Evolutionary conservation across 2,888 invertebrate genomes (phyloP).

Genomic region (Salpingus planirostris): DNA sequence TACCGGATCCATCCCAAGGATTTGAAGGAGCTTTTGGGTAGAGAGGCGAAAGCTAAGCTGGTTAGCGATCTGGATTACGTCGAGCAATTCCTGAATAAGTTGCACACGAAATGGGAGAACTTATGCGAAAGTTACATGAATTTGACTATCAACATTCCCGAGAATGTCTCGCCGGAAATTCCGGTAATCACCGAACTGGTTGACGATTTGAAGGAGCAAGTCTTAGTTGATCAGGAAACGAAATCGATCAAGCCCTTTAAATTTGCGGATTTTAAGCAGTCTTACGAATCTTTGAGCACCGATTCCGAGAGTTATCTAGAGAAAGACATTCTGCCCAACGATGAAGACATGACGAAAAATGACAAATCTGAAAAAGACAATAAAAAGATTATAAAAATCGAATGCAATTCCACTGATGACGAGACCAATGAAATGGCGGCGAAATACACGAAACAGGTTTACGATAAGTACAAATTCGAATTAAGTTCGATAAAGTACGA

Average conservation of each 20-base stretch:
- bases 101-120: conserved; percentile 39
- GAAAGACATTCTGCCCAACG: conserved; percentile 35
- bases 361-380: conserved; percentile 24
- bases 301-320: conserved; percentile 40
- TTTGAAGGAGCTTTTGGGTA: conserved; percentile 50
- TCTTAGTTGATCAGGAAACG: too few species aligned
- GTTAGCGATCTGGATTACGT: conserved; percentile 36
- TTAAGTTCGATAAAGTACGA: conserved; percentile 35
- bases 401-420: conserved; percentile 32
- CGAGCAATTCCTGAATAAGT: conserved; percentile 35
- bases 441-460: conserved; percentile 25
- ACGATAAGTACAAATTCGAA: conserved; percentile 36
- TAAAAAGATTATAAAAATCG: conserved; percentile 27
- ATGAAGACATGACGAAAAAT: too few species aligned
- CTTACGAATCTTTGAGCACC: conserved; percentile 31
- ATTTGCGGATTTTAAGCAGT: conserved; percentile 49
- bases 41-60: conserved; percentile 36
- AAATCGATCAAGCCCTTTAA: conserved; percentile 40
- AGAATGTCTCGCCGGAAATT: conserved; percentile 11
- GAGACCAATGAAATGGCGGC: conserved; percentile 36
- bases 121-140: conserved; percentile 39
- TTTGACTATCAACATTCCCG: conserved; percentile 35
- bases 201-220: conserved; percentile 22
- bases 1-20: conserved; percentile 54
- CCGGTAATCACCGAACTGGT: too few species aligned